Evolutionary conservation across 1,140 invertebrate genomes (phyloP).

Genomic region (Cotesia chilonis): DNA sequence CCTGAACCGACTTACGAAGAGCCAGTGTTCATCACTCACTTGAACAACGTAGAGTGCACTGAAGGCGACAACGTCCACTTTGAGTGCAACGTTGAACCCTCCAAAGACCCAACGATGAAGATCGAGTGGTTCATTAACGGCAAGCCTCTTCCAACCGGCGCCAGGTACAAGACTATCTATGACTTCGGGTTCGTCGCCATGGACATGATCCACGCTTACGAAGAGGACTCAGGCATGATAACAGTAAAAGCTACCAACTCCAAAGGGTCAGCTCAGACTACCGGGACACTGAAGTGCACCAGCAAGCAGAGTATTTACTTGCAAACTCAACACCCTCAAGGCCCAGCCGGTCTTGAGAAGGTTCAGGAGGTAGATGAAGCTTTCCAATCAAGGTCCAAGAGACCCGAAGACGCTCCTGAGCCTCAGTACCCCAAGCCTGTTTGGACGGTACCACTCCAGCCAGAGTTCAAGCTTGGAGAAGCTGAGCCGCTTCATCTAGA

Average conservation of each 20-base stretch:
- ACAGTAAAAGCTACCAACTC: constrained; percentile 92
- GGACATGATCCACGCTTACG: constrained; percentile 82
- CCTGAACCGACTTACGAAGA: constrained; percentile 82
- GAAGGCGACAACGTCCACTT: constrained; percentile 94
- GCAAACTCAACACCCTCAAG: constrained; percentile 91
- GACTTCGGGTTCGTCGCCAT: constrained; percentile 90
- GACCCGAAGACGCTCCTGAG: constrained; percentile 74
- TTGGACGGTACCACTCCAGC: constrained; percentile 83
- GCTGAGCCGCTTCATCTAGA: constrained; percentile 91
- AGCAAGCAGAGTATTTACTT: constrained; percentile 81
- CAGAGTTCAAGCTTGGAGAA: constrained; percentile 87
- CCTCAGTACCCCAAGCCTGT: constrained; percentile 84
- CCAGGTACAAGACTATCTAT: constrained; percentile 84
- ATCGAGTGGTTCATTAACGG: constrained; percentile 93
- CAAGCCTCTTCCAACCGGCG: constrained; percentile 79
- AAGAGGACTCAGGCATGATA: constrained; percentile 90
- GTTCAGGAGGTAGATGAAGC: constrained; percentile 86
- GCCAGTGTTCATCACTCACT: constrained; percentile 88
- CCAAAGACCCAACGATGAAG: constrained; percentile 92
- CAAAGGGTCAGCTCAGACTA: constrained; percentile 87
- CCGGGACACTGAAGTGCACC: constrained; percentile 84
- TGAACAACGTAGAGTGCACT: constrained; percentile 89
- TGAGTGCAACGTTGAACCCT: constrained; percentile 92
- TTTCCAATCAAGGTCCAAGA: constrained; percentile 74
- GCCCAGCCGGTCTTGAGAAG: constrained; percentile 83